These are phyloP conservation scores for Borostomias antarcticus DNA, from an alignment of 2,797 vertebrate species.

Conservation along the genomic window DNA sequence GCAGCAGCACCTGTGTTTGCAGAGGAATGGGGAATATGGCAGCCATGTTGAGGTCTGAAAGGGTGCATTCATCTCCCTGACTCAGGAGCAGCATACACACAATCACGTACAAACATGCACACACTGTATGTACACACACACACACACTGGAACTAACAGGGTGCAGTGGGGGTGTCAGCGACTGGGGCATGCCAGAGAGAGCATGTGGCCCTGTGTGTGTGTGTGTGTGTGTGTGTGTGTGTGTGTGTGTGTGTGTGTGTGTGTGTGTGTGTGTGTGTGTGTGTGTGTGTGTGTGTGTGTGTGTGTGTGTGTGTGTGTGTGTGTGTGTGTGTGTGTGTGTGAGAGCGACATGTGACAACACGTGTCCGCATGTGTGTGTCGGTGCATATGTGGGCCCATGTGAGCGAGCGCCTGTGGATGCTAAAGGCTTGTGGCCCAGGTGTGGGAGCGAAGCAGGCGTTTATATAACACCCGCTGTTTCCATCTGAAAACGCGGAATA, in stretches of 20 bases:
- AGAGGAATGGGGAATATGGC: conserved; percentile 58
- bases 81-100: conserved; percentile 4
- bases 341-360: conserved; percentile 4
- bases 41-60: conserved; percentile 60
- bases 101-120: neutral
- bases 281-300: conserved; percentile 16
- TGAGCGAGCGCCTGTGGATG: too few relatives aligned
- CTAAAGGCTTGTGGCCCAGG: conserved; percentile 43
- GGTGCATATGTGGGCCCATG: too few relatives aligned
- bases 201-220: conserved; percentile 6
- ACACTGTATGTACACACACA: neutral
- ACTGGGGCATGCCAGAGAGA: conserved; percentile 1
- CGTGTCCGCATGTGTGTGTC: conserved; percentile 19
- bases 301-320: conserved; percentile 22
- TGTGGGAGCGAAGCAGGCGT: conserved; percentile 43
- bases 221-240: neutral
- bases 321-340: conserved; percentile 21
- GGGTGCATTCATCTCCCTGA: conserved; percentile 61
- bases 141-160: neutral
- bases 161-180: conserved; percentile 15
- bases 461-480: conserved; percentile 43
- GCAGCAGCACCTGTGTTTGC: conserved; percentile 65
- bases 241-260: conserved; percentile 29
- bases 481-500: too few relatives aligned
- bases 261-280: too few relatives aligned